Evolutionary conservation across 92 coral and sea anemone genomes (phyloP).

Genomic region (Epizoanthus stellaris): DNA sequence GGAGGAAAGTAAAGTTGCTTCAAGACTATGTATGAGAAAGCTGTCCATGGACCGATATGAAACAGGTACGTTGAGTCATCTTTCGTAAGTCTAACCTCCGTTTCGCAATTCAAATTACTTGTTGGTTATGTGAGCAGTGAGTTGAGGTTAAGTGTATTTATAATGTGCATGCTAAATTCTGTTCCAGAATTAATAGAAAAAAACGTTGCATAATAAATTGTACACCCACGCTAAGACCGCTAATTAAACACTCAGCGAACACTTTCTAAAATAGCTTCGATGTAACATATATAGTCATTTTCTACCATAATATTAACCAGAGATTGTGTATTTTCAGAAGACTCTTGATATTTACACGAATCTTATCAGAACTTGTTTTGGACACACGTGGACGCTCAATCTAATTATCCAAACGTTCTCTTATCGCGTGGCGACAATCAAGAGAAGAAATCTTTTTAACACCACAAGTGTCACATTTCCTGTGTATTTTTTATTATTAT

Average conservation of each 20-base stretch:
- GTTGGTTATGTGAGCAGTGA: conserved; percentile 4
- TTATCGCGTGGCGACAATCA: too few species aligned
- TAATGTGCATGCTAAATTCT: background rate
- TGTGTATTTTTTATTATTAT: background rate
- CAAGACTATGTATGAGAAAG: conserved; percentile 21
- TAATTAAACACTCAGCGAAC: background rate
- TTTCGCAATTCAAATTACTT: background rate
- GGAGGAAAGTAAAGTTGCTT: conserved; percentile 22
- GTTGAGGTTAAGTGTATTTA: background rate
- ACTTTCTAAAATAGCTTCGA: background rate
- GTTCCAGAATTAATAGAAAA: background rate
- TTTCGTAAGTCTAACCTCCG: background rate
- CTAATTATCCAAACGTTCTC: background rate
- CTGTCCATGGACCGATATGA: background rate
- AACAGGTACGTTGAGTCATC: conserved; percentile 16
- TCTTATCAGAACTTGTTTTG: background rate
- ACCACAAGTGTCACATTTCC: background rate
- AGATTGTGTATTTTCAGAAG: background rate
- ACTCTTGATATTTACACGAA: background rate
- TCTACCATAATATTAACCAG: background rate
- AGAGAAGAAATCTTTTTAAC: background rate
- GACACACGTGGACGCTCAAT: background rate
- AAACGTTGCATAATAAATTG: background rate
- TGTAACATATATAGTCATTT: background rate
- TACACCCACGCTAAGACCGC: conserved; percentile 3